phyloP scores from a whole-genome alignment of 30 jellyfish, hydroid and myxozoan species.

The Chironex yamaguchii region DNA sequence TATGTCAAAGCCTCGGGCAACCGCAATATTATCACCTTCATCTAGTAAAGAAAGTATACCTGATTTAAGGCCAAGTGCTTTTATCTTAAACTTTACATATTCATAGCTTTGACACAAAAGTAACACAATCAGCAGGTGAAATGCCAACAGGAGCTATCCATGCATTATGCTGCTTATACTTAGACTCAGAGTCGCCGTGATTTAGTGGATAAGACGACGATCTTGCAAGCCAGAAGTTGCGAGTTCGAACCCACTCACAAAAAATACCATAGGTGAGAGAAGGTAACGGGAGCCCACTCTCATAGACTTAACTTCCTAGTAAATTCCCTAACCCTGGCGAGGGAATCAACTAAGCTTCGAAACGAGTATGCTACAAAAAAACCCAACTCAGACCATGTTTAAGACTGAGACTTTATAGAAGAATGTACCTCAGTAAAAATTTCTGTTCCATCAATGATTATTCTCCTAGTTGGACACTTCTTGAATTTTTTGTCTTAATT shows the following conservation, averaged over 20 bases:
- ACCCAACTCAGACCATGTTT: constrained; percentile 55
- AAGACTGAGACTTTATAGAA: constrained; percentile 24
- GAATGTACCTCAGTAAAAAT: constrained; percentile 58
- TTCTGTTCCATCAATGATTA: constrained; percentile 67
- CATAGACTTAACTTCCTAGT: too few species aligned
- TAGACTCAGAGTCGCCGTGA: too few species aligned
- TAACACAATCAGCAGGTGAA: constrained; percentile 16
- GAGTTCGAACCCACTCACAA: too few species aligned
- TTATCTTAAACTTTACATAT: constrained; percentile 36
- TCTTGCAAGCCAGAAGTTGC: too few species aligned
- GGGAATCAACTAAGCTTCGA: too few species aligned
- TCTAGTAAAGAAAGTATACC: neutral
- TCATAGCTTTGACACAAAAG: constrained; percentile 26
- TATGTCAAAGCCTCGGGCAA: constrained; percentile 69
- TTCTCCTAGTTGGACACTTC: neutral
- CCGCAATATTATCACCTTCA: constrained; percentile 65
- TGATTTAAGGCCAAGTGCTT: constrained; percentile 3
- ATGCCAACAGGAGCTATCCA: constrained; percentile 50
- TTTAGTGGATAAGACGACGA: too few species aligned
- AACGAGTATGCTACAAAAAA: too few species aligned
- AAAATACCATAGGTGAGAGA: too few species aligned
- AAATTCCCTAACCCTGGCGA: too few species aligned
- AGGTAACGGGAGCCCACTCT: too few species aligned
- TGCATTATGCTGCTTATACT: constrained; percentile 38
- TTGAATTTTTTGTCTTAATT: neutral